Base-by-base conservation (phyloP, 2,797 vertebrate species). In the Chelon auratus region DNA sequence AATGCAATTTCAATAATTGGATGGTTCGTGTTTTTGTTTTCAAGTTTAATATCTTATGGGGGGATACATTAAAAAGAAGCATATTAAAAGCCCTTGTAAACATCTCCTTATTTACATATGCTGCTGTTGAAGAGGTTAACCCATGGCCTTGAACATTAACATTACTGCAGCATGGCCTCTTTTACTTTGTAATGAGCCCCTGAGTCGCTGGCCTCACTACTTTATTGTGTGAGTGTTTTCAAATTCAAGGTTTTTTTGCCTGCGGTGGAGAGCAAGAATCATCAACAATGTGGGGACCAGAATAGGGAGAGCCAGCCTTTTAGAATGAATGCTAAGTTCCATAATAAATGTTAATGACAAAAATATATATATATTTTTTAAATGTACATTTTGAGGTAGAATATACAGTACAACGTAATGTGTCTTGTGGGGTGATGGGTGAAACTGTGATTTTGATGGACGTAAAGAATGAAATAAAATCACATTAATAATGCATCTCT, bases 51-150 rank as follows among this genome's bases (percentile, higher is more conserved):
- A 26, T 45, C 62, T 56, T 64, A 56, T 51, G 56, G 9, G 40
- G 20, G 76, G 8, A 62, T 60, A 48, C 37, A 59, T 78, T 54
- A 63, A 63, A 33, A 36, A 33, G 9, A 3, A 52, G n/a, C 0
- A 30, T 3, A 56, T 74, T n/a, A 57, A 60, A 78, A 36, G 5
- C 5, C 53, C 57, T 22, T 56, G 43, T 58, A 80, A 82, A 59
- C 57, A 67, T 51, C 5, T 18, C 5, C 18, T 47, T 50, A 67
- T 77, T 75, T 73, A 36, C 45, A 75, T 70, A 61, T 40, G 20
- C 56, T 67, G 24, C 52, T 61, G 48, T 62, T 50, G 58, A 80
- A 70, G 48, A 51, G 7, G 33, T 62, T 56, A 58, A 62, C 50
- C 10, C 14, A 4, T 26, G 15, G 24, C 22, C 59, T 52, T 62